A percentile compares a stretch with the other conserved stretches of the same genome.
phyloP scores from a whole-genome alignment of 1,140 invertebrate species.

The Homarus americanus region DNA sequence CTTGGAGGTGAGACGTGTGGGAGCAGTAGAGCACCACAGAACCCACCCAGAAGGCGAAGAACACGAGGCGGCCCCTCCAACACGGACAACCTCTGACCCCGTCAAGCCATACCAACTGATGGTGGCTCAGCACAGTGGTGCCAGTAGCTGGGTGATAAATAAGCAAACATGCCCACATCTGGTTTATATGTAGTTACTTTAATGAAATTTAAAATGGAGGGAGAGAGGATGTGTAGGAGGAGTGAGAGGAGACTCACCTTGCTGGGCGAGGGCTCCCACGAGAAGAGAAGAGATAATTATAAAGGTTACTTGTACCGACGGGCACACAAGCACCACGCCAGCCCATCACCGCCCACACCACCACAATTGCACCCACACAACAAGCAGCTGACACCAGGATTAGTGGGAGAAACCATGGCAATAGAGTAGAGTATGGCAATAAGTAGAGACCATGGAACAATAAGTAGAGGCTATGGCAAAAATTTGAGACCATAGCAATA shows the following conservation, averaged over 20 bases:
- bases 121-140: no score
- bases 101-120: neutral
- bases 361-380: conserved; percentile 36
- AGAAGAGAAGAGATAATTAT: conserved; percentile 49
- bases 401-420: no score
- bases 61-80: conserved; percentile 31
- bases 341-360: conserved; percentile 7
- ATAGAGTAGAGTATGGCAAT: no score
- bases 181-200: no score
- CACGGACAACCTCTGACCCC: conserved; percentile 22
- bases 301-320: neutral
- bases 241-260: conserved; percentile 10
- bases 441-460: no score
- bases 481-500: no score
- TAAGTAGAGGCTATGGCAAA: no score
- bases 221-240: no score
- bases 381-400: neutral
- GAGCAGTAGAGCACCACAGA: conserved; percentile 30
- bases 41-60: conserved; percentile 30
- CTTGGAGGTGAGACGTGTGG: conserved; percentile 50
- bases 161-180: no score
- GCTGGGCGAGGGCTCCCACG: conserved; percentile 35
- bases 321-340: conserved; percentile 31
- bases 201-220: no score
- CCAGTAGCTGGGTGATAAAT: no score